Evolutionary conservation across 2,113 vertebrate species (phyloP).

Genomic region (Tyrannus savana): DNA sequence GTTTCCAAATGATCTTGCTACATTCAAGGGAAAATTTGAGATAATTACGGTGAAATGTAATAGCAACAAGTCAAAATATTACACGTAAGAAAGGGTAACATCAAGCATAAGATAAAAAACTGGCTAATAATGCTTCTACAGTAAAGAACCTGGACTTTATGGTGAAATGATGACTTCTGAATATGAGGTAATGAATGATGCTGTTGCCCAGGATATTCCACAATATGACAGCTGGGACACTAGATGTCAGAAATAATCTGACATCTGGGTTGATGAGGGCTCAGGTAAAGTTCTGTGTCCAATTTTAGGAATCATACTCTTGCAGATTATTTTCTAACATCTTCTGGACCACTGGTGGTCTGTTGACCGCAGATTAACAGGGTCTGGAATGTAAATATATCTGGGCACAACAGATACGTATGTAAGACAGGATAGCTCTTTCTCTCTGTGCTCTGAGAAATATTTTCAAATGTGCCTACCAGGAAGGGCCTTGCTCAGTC

Average conservation of each 20-base stretch:
- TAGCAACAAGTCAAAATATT: neutral
- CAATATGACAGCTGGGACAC: neutral
- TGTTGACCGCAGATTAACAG: neutral
- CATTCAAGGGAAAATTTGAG: neutral
- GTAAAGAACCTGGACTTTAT: neutral
- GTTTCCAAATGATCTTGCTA: neutral
- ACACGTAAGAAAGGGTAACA: neutral
- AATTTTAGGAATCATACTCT: neutral
- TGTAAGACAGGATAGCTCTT: neutral
- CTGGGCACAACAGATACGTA: fast-evolving
- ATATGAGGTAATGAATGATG: neutral
- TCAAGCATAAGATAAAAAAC: neutral
- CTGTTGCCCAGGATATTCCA: neutral
- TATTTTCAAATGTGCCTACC: neutral
- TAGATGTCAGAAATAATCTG: neutral
- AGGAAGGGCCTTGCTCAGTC: neutral
- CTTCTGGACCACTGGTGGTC: neutral
- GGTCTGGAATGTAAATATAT: neutral
- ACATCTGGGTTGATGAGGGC: neutral
- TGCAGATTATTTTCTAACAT: neutral
- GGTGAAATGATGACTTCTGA: neutral
- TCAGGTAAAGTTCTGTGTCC: neutral
- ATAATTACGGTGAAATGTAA: neutral
- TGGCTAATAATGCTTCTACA: neutral
- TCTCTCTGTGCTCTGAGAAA: neutral